phyloP scores from a whole-genome alignment of 2,888 invertebrate genomes.

The Graphium colonna region DNA sequence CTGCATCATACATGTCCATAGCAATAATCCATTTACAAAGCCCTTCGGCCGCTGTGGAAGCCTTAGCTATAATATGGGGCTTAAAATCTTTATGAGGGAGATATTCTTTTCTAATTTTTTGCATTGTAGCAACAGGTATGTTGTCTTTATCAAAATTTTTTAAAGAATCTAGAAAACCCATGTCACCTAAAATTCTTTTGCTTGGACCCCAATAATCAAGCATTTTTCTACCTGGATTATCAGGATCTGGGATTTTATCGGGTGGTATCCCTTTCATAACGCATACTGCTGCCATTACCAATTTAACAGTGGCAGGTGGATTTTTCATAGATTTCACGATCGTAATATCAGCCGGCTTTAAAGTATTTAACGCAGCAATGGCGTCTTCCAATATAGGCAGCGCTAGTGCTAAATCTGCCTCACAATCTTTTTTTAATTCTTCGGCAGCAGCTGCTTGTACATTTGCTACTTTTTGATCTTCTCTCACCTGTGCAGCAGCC shows the following conservation, averaged over 20 bases:
- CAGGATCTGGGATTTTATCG: conserved; percentile 87
- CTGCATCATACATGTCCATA: conserved; percentile 93
- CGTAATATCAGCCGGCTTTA: conserved; percentile 91
- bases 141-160: conserved; percentile 92
- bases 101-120: conserved; percentile 82
- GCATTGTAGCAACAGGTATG: conserved; percentile 86
- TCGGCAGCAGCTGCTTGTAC: conserved; percentile 92
- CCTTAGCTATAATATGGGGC: conserved; percentile 89
- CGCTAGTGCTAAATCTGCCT: conserved; percentile 93
- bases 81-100: conserved; percentile 88
- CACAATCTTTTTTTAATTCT: conserved; percentile 92
- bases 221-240: conserved; percentile 83
- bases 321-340: conserved; percentile 94
- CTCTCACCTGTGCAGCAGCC: conserved; percentile 88
- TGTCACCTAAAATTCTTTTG: conserved; percentile 89
- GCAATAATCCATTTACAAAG: conserved; percentile 95
- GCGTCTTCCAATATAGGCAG: conserved; percentile 90
- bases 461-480: conserved; percentile 93
- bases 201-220: conserved; percentile 93
- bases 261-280: conserved; percentile 90
- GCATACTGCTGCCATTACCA: conserved; percentile 95
- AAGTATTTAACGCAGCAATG: conserved; percentile 87
- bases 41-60: conserved; percentile 96
- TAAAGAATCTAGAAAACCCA: conserved; percentile 86
- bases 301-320: conserved; percentile 89